Evolutionary conservation across 2,888 invertebrate genomes (phyloP).

Genomic region (Chymomyza amoena): DNA sequence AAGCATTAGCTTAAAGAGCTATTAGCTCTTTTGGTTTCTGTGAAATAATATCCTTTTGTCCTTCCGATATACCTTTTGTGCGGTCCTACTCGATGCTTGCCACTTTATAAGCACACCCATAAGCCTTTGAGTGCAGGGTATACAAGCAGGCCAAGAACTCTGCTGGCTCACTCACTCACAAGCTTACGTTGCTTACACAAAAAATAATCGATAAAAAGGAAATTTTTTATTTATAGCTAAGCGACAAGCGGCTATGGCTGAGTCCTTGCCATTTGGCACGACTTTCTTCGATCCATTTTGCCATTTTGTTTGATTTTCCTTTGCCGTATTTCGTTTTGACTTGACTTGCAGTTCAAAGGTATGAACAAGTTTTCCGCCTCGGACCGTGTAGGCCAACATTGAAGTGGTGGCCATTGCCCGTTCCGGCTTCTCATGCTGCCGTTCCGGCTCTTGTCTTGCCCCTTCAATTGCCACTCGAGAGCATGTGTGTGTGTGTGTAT

Average conservation of each 20-base stretch:
- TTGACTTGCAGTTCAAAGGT: conserved; percentile 73
- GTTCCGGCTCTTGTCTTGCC: conserved; percentile 1
- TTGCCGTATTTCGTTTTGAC: conserved; percentile 64
- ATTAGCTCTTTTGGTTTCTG: no score
- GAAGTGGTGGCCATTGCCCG: conserved; percentile 37
- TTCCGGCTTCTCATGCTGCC: no score
- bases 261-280: conserved; percentile 7
- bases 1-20: no score
- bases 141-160: conserved; percentile 40
- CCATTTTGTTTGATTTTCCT: conserved; percentile 64
- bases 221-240: conserved; percentile 68
- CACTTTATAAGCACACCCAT: no score
- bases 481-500: conserved; percentile 3
- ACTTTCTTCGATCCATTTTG: conserved; percentile 35
- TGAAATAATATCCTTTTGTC: no score
- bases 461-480: not conserved
- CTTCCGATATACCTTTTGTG: no score
- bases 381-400: conserved; percentile 52
- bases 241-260: conserved; percentile 25
- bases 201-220: conserved; percentile 60
- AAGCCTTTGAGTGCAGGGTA: conserved; percentile 26
- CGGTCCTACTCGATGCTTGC: no score
- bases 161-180: conserved; percentile 49
- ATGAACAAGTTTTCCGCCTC: conserved; percentile 19
- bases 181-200: conserved; percentile 26